Evolutionary conservation across 2,888 invertebrate genomes (phyloP).

Genomic region (Conomelus anceps): DNA sequence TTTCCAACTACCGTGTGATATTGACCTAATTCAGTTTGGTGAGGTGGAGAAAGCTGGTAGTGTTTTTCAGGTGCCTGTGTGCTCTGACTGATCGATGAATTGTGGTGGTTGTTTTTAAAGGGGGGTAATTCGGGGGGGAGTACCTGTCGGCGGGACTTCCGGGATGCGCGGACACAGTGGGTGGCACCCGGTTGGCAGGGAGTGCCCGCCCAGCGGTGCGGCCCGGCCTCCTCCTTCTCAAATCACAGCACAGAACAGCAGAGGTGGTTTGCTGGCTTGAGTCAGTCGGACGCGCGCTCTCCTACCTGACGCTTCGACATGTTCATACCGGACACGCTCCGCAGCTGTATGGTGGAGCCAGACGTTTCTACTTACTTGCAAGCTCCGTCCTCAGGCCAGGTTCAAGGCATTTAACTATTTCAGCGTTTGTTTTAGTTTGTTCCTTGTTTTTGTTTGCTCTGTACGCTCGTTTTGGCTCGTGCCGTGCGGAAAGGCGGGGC

Average conservation of each 20-base stretch:
- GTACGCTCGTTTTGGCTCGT: conserved; percentile 10
- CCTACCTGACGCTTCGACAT: conserved; percentile 43
- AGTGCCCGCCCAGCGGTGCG: not conserved
- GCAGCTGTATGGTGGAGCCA: conserved; percentile 93
- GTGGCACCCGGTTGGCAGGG: not conserved
- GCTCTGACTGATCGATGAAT: not conserved
- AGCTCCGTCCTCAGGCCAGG: conserved; percentile 93
- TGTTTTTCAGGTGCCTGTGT: not conserved
- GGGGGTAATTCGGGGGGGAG: not conserved
- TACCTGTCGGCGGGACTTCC: not conserved
- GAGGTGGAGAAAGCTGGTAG: not conserved
- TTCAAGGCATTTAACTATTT: conserved; percentile 43
- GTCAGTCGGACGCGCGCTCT: conserved; percentile 16
- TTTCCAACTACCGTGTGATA: not conserved
- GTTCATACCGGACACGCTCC: conserved; percentile 89
- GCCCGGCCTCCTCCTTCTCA: not conserved
- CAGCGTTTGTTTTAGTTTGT: conserved; percentile 23
- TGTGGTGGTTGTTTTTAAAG: not conserved
- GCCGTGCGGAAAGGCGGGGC: conserved; percentile 21
- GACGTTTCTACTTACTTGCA: conserved; percentile 91
- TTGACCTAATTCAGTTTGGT: not conserved
- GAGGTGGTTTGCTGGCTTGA: not conserved
- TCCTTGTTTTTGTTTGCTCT: not conserved
- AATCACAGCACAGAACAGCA: not conserved
- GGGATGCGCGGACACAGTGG: not conserved